Percentiles rank a stretch among this genome's conserved stretches.
Evolutionary conservation across 2,888 invertebrate genomes (phyloP).

Genomic region (Polyploca ridens): DNA sequence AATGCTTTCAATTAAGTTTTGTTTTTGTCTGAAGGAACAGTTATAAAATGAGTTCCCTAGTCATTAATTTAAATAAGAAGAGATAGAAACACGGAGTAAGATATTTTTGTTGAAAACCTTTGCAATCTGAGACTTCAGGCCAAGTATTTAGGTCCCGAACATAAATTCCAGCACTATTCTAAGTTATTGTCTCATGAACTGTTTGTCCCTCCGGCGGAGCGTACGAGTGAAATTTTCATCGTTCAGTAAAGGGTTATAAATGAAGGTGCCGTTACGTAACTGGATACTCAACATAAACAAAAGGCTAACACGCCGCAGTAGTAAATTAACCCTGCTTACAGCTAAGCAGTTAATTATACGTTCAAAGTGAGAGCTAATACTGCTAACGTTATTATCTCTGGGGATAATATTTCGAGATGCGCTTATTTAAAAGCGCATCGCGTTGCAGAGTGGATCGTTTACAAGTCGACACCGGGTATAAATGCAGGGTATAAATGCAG

Average conservation of each 20-base stretch:
- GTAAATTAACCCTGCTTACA: slow-evolving; percentile 35
- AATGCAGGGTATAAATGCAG: slow-evolving; percentile 43
- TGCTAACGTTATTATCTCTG: slow-evolving; percentile 38
- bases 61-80: too few relatives aligned
- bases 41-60: too few relatives aligned
- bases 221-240: not conserved
- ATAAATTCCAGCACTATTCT: slow-evolving; percentile 5
- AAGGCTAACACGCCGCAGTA: slow-evolving; percentile 14
- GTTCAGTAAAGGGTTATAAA: slow-evolving; percentile 2
- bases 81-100: too few relatives aligned
- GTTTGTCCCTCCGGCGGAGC: not conserved
- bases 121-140: not conserved
- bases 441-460: slow-evolving; percentile 35
- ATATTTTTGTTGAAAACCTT: not conserved
- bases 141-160: not conserved
- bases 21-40: too few relatives aligned
- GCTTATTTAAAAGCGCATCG: slow-evolving; percentile 33
- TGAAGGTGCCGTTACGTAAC: slow-evolving; percentile 4
- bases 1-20: too few relatives aligned
- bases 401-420: slow-evolving; percentile 39
- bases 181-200: slow-evolving; percentile 5
- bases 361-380: slow-evolving; percentile 28
- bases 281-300: slow-evolving; percentile 4
- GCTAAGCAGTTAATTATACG: slow-evolving; percentile 45
- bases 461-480: slow-evolving; percentile 39